Evolutionary conservation across 2,113 vertebrate genomes (phyloP).

Genomic region (Leptobrachium ailaonicum): DNA sequence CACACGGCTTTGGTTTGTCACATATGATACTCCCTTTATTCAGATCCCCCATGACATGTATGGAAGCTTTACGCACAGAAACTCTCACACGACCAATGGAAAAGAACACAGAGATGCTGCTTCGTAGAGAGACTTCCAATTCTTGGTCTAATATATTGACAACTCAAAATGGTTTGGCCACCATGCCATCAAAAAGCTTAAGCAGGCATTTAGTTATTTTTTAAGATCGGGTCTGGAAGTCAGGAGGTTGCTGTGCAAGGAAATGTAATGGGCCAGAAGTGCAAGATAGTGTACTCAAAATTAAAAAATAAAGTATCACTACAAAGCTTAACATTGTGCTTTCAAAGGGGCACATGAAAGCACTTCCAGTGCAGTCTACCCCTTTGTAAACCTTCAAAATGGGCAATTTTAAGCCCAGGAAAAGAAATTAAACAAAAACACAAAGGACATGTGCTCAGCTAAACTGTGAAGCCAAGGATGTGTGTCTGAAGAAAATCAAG

Average conservation of each 20-base stretch:
- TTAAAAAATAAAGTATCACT: slow-evolving; percentile 37
- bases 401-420: slow-evolving; percentile 39
- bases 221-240: slow-evolving; percentile 36
- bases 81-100: not conserved
- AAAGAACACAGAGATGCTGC: not conserved
- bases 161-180: slow-evolving; percentile 23
- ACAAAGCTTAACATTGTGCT: slow-evolving; percentile 70
- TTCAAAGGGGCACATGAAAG: slow-evolving; percentile 59
- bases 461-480: slow-evolving; percentile 12
- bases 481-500: slow-evolving; percentile 21
- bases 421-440: slow-evolving; percentile 17
- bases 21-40: slow-evolving; percentile 17
- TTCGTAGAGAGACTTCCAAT: not conserved
- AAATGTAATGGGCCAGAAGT: slow-evolving; percentile 52
- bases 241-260: slow-evolving; percentile 46
- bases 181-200: slow-evolving; percentile 21
- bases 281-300: slow-evolving; percentile 51
- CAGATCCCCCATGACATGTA: slow-evolving; percentile 15
- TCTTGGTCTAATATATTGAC: slow-evolving; percentile 11
- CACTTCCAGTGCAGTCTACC: slow-evolving; percentile 38
- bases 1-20: slow-evolving; percentile 20
- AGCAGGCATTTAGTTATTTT: slow-evolving; percentile 13
- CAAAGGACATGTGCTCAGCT: slow-evolving; percentile 52
- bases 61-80: slow-evolving; percentile 19
- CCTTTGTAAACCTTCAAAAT: slow-evolving; percentile 19